Evolutionary conservation across 2,888 invertebrate genomes (phyloP).

Genomic region (Eueremaeus valkanovi): DNA sequence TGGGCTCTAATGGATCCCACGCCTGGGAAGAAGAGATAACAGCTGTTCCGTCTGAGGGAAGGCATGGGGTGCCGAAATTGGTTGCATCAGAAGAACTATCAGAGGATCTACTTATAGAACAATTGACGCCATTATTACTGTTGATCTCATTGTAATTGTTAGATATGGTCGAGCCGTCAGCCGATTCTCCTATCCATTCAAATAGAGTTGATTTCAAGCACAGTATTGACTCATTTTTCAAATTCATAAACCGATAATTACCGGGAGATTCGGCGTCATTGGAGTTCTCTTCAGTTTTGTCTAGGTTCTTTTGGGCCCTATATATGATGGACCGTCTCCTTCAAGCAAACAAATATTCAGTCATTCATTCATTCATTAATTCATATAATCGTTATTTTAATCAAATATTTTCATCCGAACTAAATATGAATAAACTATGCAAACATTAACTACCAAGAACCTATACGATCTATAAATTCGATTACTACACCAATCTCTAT

Average conservation of each 20-base stretch:
- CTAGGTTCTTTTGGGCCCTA: constrained; percentile 39
- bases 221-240: background rate
- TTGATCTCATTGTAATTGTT: constrained; percentile 2
- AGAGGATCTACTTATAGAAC: constrained; percentile 16
- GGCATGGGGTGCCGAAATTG: background rate
- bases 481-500: too few relatives aligned
- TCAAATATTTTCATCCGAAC: too few relatives aligned
- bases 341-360: background rate
- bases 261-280: constrained; percentile 27
- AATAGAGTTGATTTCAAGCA: too few relatives aligned
- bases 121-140: background rate
- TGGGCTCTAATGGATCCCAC: background rate
- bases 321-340: constrained; percentile 39
- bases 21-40: background rate
- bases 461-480: too few relatives aligned
- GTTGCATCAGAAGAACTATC: constrained; percentile 26
- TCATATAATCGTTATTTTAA: background rate
- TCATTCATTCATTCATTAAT: background rate
- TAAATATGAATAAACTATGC: too few relatives aligned
- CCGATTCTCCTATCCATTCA: constrained; percentile 5
- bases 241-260: background rate
- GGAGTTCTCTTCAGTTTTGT: constrained; percentile 36
- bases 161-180: background rate
- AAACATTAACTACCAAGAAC: too few relatives aligned
- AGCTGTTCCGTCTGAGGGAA: background rate